phyloP scores from a whole-genome alignment of 2,888 invertebrate species.

The Acheta domesticus region DNA sequence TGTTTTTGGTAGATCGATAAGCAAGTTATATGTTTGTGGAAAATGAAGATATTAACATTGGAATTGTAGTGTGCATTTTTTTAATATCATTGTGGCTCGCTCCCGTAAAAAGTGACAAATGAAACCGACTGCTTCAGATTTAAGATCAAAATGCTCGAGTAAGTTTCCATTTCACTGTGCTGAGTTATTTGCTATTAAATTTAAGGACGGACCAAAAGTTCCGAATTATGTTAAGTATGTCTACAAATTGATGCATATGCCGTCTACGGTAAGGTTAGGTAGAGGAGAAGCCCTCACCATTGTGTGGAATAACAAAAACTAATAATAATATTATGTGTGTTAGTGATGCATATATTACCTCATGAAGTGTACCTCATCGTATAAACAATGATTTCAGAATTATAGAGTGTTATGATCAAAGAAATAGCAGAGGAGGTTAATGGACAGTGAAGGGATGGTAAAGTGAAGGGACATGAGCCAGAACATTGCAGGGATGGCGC shows the following conservation, averaged over 20 bases:
- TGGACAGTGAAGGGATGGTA: constrained; percentile 36
- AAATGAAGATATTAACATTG: neutral
- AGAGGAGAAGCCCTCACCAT: neutral
- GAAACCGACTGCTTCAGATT: constrained; percentile 28
- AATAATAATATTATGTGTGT: neutral
- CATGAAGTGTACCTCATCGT: neutral
- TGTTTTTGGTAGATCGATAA: too few relatives aligned
- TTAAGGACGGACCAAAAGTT: neutral
- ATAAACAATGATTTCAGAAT: neutral
- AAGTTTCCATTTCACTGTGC: neutral
- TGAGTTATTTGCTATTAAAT: neutral
- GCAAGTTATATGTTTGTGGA: too few relatives aligned
- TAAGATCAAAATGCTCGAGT: constrained; percentile 30
- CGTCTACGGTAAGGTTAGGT: constrained; percentile 34
- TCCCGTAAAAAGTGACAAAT: constrained; percentile 34
- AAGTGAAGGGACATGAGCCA: constrained; percentile 61
- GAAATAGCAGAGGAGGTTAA: constrained; percentile 33
- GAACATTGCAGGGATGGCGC: constrained; percentile 76
- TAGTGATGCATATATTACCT: neutral
- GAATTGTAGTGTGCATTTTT: constrained; percentile 22
- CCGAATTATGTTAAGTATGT: neutral
- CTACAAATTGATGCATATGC: neutral
- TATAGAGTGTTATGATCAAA: constrained; percentile 22
- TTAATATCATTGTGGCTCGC: constrained; percentile 23
- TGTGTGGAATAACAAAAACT: neutral